Evolutionary conservation across 2,113 vertebrate species (phyloP), one percentile per base, ranked within the genome.

Genomic region (Miniopterus natalensis): DNA sequence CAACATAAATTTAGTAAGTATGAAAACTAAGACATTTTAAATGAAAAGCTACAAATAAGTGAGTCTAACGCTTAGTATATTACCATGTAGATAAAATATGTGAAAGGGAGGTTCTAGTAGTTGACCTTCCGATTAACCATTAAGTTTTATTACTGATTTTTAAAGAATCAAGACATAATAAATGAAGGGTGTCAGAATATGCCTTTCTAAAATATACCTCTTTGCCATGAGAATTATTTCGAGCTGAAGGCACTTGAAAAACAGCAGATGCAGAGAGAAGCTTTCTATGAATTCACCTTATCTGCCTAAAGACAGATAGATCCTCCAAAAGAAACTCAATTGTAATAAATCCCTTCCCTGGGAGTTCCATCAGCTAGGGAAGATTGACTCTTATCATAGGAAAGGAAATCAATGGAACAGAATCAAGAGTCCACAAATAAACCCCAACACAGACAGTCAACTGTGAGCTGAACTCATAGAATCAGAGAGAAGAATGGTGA

Each of bases 21-120:
- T 7, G 85, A 95, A 96, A 75, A 88, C 40, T 17, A 81, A 84
- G 61, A 85, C n/a, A 88, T 85, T 81, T 93, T 45, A 83, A 95
- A 66, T 74, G 81, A 27, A 70, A 88, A 92, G 66, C 88, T 61
- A 90, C 29, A 92, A 84, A 92, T 75, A 65, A 92, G 29, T 70
- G 12, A 70, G n/a, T 71, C 66, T 83, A 86, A 71, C 7, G 29
- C 17, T 89, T 66, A 75, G 36, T n/a, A 57, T 8, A 68, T 36
- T 90, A 70, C 45, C 59, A 84, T 27, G 17, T 25, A 88, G 40
- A 42, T 68, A 81, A 87, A 90, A 73, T n/a, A 63, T 10, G 29
- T 29, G 11, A 57, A 92, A 68, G 45, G 73, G 18, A 12, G 49
- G 5, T 42, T 45, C 63, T 77, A 12, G 45, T 89, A 88, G 53